phyloP scores from a whole-genome alignment of 2,888 invertebrate species.

The Synanthedon formicaeformis region DNA sequence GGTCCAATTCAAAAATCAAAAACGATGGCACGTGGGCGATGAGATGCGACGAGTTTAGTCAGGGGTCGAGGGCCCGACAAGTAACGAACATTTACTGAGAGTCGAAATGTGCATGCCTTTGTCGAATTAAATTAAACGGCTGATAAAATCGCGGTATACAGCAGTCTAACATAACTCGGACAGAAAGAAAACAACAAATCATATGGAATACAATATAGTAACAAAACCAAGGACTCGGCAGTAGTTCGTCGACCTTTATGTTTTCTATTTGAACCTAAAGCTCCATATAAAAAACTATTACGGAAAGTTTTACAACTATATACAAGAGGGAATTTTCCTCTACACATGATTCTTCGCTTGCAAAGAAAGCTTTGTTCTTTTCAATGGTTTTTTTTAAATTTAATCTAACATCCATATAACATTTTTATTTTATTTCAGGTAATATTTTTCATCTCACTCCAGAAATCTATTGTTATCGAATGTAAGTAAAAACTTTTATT shows the following conservation, averaged over 20 bases:
- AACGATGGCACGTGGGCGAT: too few relatives aligned
- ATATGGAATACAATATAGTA: conserved; percentile 7
- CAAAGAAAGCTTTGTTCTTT: not conserved
- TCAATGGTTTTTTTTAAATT: not conserved
- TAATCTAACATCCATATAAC: conserved; percentile 8
- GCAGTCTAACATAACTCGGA: conserved; percentile 4
- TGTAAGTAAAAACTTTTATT: not conserved
- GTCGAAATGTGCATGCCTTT: too few relatives aligned
- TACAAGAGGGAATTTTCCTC: not conserved
- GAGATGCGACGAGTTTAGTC: too few relatives aligned
- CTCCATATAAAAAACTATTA: conserved; percentile 8
- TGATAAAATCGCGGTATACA: too few relatives aligned
- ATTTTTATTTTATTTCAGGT: conserved; percentile 50
- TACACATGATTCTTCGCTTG: not conserved
- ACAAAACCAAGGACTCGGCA: conserved; percentile 4
- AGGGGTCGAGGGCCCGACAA: too few relatives aligned
- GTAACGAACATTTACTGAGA: too few relatives aligned
- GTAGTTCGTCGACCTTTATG: conserved; percentile 6
- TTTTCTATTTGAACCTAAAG: conserved; percentile 6
- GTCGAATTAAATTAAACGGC: too few relatives aligned
- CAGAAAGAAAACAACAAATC: conserved; percentile 6
- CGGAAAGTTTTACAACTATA: conserved; percentile 14
- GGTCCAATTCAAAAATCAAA: too few relatives aligned
- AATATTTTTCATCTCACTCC: conserved; percentile 13
- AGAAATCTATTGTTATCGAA: not conserved